Base-by-base conservation (phyloP, 92 coral and sea anemone species). In the Actinostola sp. region DNA sequence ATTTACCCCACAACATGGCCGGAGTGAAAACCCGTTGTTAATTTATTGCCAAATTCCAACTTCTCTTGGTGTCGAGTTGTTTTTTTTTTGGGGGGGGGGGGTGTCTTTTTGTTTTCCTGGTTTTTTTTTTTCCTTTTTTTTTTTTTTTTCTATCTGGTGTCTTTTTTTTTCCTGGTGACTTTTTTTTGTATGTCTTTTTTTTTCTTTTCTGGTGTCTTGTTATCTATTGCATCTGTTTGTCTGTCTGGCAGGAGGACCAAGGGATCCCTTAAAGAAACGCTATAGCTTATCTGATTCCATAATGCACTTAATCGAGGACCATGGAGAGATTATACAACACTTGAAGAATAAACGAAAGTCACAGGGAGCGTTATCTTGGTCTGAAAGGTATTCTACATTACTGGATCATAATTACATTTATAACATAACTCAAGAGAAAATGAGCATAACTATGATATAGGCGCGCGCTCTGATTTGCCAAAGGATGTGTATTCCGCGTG, bases 231-330 rank as follows among this genome's bases (percentile, higher is more conserved):
- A 25, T n/a, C 3, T 16, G 10, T 55, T 21, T 6, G 31, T 23
- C 29, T 39, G 24, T 9, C 10, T 53, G 35, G 9, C 15, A 90
- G 97, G 97, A n/a, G 97, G 97, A 29, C 97, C 96, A 2, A 79
- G 93, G 2, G 93, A 94, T 66, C 96, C 97, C 14, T 35, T 86
- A 30, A 89, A 88, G 72, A 94, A 91, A 84, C 93, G 98, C 10
- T 83, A 88, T 62, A 94, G 98, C 50, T 39, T 94, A 56, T 92
- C 98, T 19, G 98, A 94, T 67, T 92, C 98, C 0, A 81, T 94
- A 68, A 88, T 92, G 97, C 97, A 94, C 59, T 66, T 94, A 25
- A 83, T 94, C 34, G 98, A 92, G 34, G 98, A 89, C 61, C 93
- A 76, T 30, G 82, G 85, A 28, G 95, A 91, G 21, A 55, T 94